Evolutionary conservation across 2,888 invertebrate species (phyloP), one percentile per base, ranked within the genome.

Genomic region (Macaria liturata): DNA sequence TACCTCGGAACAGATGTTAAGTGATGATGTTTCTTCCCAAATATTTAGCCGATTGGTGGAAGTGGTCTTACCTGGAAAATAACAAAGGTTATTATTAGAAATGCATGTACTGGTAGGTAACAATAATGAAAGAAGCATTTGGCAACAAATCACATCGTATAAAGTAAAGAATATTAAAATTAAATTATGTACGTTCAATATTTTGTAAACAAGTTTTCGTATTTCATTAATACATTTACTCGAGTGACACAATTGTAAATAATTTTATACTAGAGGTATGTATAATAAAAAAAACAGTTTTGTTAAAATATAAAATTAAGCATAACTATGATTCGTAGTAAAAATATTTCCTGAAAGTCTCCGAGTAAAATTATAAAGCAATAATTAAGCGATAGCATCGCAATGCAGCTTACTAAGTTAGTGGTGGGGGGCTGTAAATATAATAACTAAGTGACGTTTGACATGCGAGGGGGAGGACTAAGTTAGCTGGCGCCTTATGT

Each of bases 301-400:
- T n/a, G n/a, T n/a, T n/a, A n/a, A n/a, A n/a, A n/a, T n/a, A n/a
- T n/a, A n/a, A n/a, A n/a, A n/a, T n/a, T n/a, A n/a, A n/a, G n/a
- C n/a, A n/a, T n/a, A n/a, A n/a, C n/a, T n/a, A n/a, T n/a, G n/a
- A n/a, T n/a, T n/a, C n/a, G n/a, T n/a, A n/a, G n/a, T n/a, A n/a
- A n/a, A n/a, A n/a, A n/a, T n/a, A 45, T 40, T 46, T 9, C 34
- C 39, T 47, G 45, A 46, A 39, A 58, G 53, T 58, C 49, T 43
- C 50, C 30, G 20, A 50, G 39, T 47, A 53, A 57, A 50, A 54
- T 46, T 30, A 42, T 49, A 43, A 46, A 46, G 37, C 50, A 8
- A n/a, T 54, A 59, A 59, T 54, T 54, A 54, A 34, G 32, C 54
- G 54, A 59, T 59, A 59, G 9, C 9, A 59, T 59, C 54, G 43